These are phyloP conservation scores for Dicrostonyx torquatus DNA, from an alignment of 2,797 vertebrate genomes.

Conservation along the genomic window DNA sequence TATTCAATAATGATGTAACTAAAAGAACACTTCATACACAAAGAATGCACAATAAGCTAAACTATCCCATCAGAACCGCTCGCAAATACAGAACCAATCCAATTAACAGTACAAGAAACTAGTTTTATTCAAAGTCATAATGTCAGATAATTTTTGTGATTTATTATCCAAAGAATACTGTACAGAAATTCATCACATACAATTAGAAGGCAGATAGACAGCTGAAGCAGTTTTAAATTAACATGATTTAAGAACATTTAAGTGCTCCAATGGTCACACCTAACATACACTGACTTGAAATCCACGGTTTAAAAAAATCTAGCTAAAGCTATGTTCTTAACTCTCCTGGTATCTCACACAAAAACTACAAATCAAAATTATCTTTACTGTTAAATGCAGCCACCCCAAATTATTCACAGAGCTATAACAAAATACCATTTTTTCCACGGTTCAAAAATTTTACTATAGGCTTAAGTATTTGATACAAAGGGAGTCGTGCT, in stretches of 20 bases:
- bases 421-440: slow-evolving; percentile 58
- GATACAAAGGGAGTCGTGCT: slow-evolving; percentile 61
- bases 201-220: slow-evolving; percentile 52
- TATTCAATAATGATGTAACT: slow-evolving; percentile 53
- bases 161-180: slow-evolving; percentile 57
- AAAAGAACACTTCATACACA: slow-evolving; percentile 59
- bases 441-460: slow-evolving; percentile 47
- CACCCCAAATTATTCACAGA: slow-evolving; percentile 57
- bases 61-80: slow-evolving; percentile 48
- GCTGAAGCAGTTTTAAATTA: slow-evolving; percentile 42
- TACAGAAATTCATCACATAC: slow-evolving; percentile 42
- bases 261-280: background rate
- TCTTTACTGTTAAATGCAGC: slow-evolving; percentile 60
- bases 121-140: slow-evolving; percentile 60
- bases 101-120: slow-evolving; percentile 57
- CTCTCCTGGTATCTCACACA: slow-evolving; percentile 51
- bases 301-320: background rate
- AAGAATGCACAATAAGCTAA: slow-evolving; percentile 39
- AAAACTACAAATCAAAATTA: slow-evolving; percentile 61
- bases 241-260: slow-evolving; percentile 57
- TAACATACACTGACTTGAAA: slow-evolving; percentile 55
- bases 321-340: slow-evolving; percentile 49
- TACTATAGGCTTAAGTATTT: slow-evolving; percentile 63
- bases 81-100: slow-evolving; percentile 41
- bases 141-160: slow-evolving; percentile 55